phyloP scores from a whole-genome alignment of 2,888 invertebrate species.

The Scaptomyza flava region DNA sequence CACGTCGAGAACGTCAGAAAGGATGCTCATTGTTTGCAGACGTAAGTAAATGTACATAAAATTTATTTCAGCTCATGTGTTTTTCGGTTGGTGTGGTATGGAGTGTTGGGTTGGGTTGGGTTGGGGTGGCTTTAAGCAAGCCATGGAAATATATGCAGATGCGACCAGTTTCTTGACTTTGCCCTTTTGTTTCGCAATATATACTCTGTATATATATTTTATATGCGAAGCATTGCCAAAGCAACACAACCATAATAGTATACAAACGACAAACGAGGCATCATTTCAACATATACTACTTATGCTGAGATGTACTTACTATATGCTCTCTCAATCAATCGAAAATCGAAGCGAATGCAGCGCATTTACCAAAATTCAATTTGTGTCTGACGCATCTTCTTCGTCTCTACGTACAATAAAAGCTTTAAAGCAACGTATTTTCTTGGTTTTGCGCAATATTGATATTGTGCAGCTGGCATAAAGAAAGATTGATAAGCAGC shows the following conservation, averaged over 20 bases:
- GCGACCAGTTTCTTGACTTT: slow-evolving; percentile 65
- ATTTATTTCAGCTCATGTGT: slow-evolving; percentile 69
- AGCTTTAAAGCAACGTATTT: slow-evolving; percentile 38
- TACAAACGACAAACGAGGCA: slow-evolving; percentile 41
- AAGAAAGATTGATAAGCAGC: slow-evolving; percentile 25
- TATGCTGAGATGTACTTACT: not conserved
- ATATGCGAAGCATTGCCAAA: slow-evolving; percentile 23
- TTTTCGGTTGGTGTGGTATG: slow-evolving; percentile 3
- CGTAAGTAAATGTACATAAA: slow-evolving; percentile 79
- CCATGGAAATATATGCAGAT: slow-evolving; percentile 74
- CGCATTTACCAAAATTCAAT: slow-evolving; percentile 65
- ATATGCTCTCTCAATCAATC: slow-evolving; percentile 58
- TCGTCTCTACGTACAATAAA: slow-evolving; percentile 17
- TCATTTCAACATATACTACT: slow-evolving; percentile 2
- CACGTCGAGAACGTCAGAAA: slow-evolving; percentile 63
- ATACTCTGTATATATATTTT: slow-evolving; percentile 29
- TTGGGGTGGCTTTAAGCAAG: not conserved
- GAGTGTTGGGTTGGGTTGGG: not conserved
- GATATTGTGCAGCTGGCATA: slow-evolving; percentile 20
- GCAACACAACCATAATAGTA: slow-evolving; percentile 53
- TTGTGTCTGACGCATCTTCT: slow-evolving; percentile 28
- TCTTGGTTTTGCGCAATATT: slow-evolving; percentile 4
- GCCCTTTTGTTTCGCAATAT: slow-evolving; percentile 70
- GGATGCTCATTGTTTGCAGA: slow-evolving; percentile 72
- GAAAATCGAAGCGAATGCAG: slow-evolving; percentile 61